Evolutionary conservation across 2,888 invertebrate species (phyloP), one percentile per base, ranked within the genome.

Genomic region (Netelia virgata): DNA sequence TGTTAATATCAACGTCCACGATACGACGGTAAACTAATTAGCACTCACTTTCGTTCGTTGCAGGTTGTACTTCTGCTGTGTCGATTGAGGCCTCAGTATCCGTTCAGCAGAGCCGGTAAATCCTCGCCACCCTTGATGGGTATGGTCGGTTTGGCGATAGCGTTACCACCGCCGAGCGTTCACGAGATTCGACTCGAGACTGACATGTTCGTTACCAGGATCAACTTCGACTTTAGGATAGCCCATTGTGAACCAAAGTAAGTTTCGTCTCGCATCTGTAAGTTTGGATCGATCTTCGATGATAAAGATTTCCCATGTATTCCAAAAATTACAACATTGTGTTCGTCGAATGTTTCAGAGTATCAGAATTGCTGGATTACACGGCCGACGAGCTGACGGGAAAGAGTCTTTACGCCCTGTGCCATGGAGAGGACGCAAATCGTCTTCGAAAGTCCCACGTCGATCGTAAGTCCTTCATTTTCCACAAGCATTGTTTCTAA

Each of bases 191-290:
- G 98, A 89, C 95, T 99, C 90, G 99, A 99, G 94, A 96, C 97
- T 76, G 98, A 98, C 93, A 98, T 98, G 98, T 99, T 99, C 94
- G 99, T 99, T 90, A 99, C 98, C 84, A 96, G 98, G 92, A 97
- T 99, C 91, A 98, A 97, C 94, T 98, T 99, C 91, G 98, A 99
- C 94, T 98, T 99, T 94, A 96, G 97, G 94, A 97, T 99, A 95
- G 98, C 98, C 86, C 99, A 99, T 94, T 99, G 99, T 93, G 99
- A 99, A 94, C 98, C 99, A 92, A 97, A 97, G 98, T 98, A 94
- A 95, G 95, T 91, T 76, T 41, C 28, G 20, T 64, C 11, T 23
- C 53, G 43, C 43, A 69, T 36, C 36, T 36, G 6, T 36, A 36
- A 36, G 36, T 36, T 36, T 36, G 36, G 36, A 36, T 53, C n/a